These are phyloP conservation scores for Catostylus mosaicus DNA, from an alignment of 30 jellyfish, hydroid and myxozoan species.

Conservation along the genomic window DNA sequence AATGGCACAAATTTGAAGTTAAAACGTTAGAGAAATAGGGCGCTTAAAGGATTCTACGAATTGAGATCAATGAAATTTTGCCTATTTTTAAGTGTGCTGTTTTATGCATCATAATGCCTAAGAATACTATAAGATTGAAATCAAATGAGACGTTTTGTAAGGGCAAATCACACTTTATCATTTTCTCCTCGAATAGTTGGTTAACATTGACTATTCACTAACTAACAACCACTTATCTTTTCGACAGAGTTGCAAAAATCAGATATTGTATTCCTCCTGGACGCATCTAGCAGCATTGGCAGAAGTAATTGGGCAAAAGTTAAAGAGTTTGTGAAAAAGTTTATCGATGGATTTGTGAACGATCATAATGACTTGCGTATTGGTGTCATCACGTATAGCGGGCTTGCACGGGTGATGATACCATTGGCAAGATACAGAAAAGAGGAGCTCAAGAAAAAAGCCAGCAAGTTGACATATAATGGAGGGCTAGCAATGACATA, in stretches of 20 bases:
- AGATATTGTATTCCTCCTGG: constrained; percentile 57
- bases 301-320: constrained; percentile 58
- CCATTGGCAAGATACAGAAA: constrained; percentile 39
- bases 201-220: no score
- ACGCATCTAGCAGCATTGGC: constrained; percentile 77
- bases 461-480: constrained; percentile 16
- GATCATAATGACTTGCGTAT: constrained; percentile 40
- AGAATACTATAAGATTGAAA: no score
- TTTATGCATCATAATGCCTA: no score
- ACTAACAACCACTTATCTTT: neutral
- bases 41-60: no score
- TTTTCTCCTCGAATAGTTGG: no score
- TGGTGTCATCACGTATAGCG: constrained; percentile 58
- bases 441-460: neutral
- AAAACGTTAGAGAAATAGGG: no score
- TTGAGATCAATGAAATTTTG: no score
- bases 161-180: no score
- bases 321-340: constrained; percentile 28
- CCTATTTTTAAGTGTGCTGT: no score
- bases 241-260: constrained; percentile 11
- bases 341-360: constrained; percentile 28
- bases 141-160: no score
- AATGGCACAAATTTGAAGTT: no score
- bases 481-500: constrained; percentile 67
- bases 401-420: constrained; percentile 27